Evolutionary conservation across 2,888 invertebrate species (phyloP).

Genomic region (Euplexia lucipara): DNA sequence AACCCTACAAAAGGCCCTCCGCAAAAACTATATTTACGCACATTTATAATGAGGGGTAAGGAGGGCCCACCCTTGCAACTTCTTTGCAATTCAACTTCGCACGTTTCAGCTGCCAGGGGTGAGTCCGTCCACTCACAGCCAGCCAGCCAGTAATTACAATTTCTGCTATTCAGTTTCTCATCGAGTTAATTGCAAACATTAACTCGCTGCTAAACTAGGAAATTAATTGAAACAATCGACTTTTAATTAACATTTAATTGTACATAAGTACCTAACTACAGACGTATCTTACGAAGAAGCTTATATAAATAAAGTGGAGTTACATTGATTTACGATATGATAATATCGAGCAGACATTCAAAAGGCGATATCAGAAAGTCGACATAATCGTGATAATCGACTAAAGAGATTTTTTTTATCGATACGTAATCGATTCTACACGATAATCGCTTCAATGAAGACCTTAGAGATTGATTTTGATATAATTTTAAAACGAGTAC

Average conservation of each 20-base stretch:
- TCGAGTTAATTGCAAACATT: slow-evolving; percentile 59
- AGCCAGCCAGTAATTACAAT: slow-evolving; percentile 61
- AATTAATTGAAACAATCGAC: slow-evolving; percentile 64
- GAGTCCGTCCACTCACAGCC: slow-evolving; percentile 21
- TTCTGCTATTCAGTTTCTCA: slow-evolving; percentile 62
- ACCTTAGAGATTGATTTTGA: slow-evolving; percentile 48
- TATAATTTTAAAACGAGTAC: slow-evolving; percentile 49
- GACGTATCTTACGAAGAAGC: slow-evolving; percentile 76
- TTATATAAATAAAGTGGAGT: slow-evolving; percentile 75
- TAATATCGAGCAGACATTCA: slow-evolving; percentile 47
- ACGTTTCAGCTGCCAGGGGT: slow-evolving; percentile 75
- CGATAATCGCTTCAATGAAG: slow-evolving; percentile 24
- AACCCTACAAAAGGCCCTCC: slow-evolving; percentile 74
- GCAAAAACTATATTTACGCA: slow-evolving; percentile 81
- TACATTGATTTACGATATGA: slow-evolving; percentile 61
- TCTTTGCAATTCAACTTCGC: slow-evolving; percentile 71
- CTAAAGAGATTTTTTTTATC: slow-evolving; percentile 10
- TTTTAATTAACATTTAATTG: slow-evolving; percentile 85
- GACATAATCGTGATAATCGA: no score
- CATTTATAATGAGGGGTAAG: slow-evolving; percentile 79
- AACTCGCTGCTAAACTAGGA: slow-evolving; percentile 30
- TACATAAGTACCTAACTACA: slow-evolving; percentile 82
- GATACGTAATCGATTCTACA: slow-evolving; percentile 31
- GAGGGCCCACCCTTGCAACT: slow-evolving; percentile 55
- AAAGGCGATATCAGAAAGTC: slow-evolving; percentile 19